Base-by-base conservation (phyloP, 2,113 vertebrate genomes). In the Sylvia atricapilla region DNA sequence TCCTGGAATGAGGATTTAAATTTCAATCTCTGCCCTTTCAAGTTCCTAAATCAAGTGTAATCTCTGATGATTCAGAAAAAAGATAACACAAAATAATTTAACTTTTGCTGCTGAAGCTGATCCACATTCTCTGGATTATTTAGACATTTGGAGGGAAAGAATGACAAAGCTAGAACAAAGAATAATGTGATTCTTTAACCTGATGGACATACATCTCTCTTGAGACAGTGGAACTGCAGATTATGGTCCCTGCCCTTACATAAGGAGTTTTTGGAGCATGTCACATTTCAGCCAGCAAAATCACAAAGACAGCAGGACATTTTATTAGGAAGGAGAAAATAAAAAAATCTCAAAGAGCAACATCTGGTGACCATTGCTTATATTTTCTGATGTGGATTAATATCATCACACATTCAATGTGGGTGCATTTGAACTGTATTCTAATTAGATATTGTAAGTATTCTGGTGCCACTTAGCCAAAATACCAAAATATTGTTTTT, bases 351-450 rank as follows among this genome's bases (percentile, higher is more conserved):
- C 72, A 60, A 93, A 97, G 25, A 68, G 75, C 55, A 95, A 93
- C 85, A 97, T 96, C 94, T 96, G 89, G 76, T 93, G 53, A 96
- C 30, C 79, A 94, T 78, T 91, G 55, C 49, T 89, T 89, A 39
- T 46, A 77, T 84, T 80, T 89, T 81, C 59, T 81, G 79, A 56
- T 10, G 7, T 69, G 53, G 92, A 82, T 95, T 93, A 87, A 66
- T 87, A 69, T 25, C 13, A 41, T 58, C n/a, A 56, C 3, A 31
- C 39, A 86, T 85, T 80, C 59, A 84, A 69, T 56, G 7, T 63
- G 21, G 5, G 18, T 21, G 15, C 53, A 82, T 75, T 95, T 96
- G 75, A 91, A 74, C 64, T 67, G 18, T 66, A 89, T 79, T 79
- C 58, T 76, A 85, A 89, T 84, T 87, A 81, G 33, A 60, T 93